Base-by-base conservation (phyloP, 2,797 vertebrate species). In the Cryptoprocta ferox region DNA sequence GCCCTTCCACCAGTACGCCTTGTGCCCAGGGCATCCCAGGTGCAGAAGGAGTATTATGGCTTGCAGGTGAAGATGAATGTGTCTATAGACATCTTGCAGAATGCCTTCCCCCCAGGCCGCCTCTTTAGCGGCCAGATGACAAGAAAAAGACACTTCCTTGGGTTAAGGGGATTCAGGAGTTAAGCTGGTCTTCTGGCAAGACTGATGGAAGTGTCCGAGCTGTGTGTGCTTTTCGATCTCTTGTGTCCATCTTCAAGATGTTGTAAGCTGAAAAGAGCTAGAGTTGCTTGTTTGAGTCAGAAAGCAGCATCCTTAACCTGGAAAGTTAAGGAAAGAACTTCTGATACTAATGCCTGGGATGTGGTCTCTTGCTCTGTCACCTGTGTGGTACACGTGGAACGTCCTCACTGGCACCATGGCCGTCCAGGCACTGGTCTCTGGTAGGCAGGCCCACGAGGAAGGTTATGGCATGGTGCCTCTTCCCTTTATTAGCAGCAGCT, bases 281-380 rank as follows among this genome's bases (percentile, higher is more conserved):
- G 1, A 66, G 35, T 92, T 71, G 56, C 65, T 94, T 95, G 16
- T 91, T 68, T 80, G 71, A 83, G 48, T 42, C 66, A 94, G 53
- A 89, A 96, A 71, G 28, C 26, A n/a, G 7, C 45, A 5, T 73
- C 50, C 75, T 86, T 85, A 16, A 39, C 30, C 39, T 92, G 14
- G 61, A 65, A 94, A 95, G 65, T 61, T 84, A 91, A 28, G 73
- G 85, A 96, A 61, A 75, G 42, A 80, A 80, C 24, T 83, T 80
- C 86, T 2, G 21, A 7, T 83, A 18, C 1, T 28, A 28, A 21
- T 50, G 10, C 61, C 18, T 89, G 80, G 15, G 56, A 56, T 81
- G 50, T 73, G 16, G n/a, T 42, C 9, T 73, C 19, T 94, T 15
- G 32, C 35, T 53, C 39, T 28, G 21, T 71, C 32, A 24, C 37